phyloP scores from a whole-genome alignment of 2,797 vertebrate species.

The Periparus ater region DNA sequence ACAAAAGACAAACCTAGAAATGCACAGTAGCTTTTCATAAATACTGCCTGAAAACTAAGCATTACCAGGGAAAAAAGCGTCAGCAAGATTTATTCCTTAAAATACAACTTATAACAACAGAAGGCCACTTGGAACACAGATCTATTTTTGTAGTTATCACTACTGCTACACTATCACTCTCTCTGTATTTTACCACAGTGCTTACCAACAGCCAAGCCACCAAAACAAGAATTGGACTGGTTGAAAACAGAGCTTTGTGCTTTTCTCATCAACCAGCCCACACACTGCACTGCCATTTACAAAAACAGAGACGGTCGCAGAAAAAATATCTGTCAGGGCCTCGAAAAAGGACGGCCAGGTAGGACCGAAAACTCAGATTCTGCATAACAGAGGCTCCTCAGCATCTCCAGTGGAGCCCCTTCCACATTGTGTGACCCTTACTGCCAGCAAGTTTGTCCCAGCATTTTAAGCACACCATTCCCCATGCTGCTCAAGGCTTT shows the following conservation, averaged over 20 bases:
- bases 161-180: background rate
- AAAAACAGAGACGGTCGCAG: accelerated
- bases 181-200: background rate
- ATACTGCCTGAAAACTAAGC: slow-evolving; percentile 22
- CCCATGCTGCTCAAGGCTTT: accelerated
- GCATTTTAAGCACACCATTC: background rate
- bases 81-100: slow-evolving; percentile 37
- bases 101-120: slow-evolving; percentile 34
- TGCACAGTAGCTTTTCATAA: slow-evolving; percentile 1
- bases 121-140: slow-evolving; percentile 9
- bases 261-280: background rate
- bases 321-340: background rate
- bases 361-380: background rate
- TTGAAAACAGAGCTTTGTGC: background rate
- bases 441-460: background rate
- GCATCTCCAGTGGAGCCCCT: background rate
- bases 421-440: accelerated
- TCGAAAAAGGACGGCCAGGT: background rate
- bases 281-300: background rate
- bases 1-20: background rate
- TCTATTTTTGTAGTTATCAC: slow-evolving; percentile 27
- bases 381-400: background rate
- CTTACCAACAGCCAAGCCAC: background rate
- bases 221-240: background rate
- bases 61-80: background rate